Conservation (phyloP, 2,888 invertebrate species). For the Epistrophe eligans region DNA sequence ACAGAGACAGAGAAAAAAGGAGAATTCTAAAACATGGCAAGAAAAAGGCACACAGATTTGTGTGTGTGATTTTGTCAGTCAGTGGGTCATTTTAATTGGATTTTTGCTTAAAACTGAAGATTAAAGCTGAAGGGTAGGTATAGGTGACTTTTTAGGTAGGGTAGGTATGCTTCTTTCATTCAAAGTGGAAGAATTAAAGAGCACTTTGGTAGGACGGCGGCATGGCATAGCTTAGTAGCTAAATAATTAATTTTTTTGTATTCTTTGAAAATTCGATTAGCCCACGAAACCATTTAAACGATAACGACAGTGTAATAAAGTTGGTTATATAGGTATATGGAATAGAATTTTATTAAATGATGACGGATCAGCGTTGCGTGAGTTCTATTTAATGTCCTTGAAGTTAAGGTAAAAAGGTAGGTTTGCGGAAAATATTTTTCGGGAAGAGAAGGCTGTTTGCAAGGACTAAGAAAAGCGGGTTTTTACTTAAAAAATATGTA, state of each 20-base stretch:
- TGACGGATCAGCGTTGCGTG: conserved; percentile 1
- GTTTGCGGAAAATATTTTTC: not conserved
- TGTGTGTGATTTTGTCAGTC: conserved; percentile 53
- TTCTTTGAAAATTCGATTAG: conserved; percentile 7
- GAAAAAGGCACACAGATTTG: conserved; percentile 23
- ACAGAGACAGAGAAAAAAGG: not conserved
- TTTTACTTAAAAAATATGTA: too few species aligned
- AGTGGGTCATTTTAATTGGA: conserved; percentile 68
- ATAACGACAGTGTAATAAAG: conserved; percentile 10
- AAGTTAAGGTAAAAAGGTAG: not conserved
- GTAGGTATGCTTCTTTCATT: not conserved
- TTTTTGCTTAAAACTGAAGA: conserved; percentile 29
- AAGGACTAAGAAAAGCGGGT: too few species aligned
- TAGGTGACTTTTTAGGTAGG: too few species aligned
- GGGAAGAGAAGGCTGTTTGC: not conserved
- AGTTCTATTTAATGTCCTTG: not conserved
- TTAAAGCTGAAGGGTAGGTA: not conserved
- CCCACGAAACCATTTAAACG: conserved; percentile 14
- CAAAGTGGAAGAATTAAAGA: not conserved
- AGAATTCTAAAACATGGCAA: conserved; percentile 15
- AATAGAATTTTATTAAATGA: conserved; percentile 6
- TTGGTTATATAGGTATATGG: not conserved
- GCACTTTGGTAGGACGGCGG: not conserved
- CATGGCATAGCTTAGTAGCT: not conserved
- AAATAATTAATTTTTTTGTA: not conserved